Evolutionary conservation across 1,140 invertebrate genomes (phyloP).

Genomic region (Danaus plexippus): DNA sequence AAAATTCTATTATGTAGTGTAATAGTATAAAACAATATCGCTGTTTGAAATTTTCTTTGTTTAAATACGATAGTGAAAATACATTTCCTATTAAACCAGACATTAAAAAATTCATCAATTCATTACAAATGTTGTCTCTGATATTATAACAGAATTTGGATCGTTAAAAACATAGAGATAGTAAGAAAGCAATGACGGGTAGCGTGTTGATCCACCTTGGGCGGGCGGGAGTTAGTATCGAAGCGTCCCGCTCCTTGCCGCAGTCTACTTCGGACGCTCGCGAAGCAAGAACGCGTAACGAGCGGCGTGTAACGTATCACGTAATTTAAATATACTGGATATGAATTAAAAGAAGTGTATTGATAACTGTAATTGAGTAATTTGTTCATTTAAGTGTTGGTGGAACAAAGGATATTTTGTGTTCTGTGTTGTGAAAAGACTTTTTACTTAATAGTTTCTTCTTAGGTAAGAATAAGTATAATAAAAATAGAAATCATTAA

Average conservation of each 20-base stretch:
- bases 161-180: slow-evolving; percentile 25
- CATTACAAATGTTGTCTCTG: too few species aligned
- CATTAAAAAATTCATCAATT: too few species aligned
- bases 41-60: too few species aligned
- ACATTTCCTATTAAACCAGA: too few species aligned
- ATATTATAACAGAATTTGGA: slow-evolving; percentile 15
- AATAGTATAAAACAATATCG: too few species aligned
- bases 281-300: slow-evolving; percentile 9
- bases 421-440: slow-evolving; percentile 12
- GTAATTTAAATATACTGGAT: slow-evolving; percentile 15
- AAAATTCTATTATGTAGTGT: too few species aligned
- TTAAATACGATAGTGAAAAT: too few species aligned
- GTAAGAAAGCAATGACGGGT: slow-evolving; percentile 21
- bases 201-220: slow-evolving; percentile 23
- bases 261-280: slow-evolving; percentile 26
- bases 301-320: slow-evolving; percentile 7
- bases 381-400: slow-evolving; percentile 8
- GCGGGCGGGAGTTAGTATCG: slow-evolving; percentile 26
- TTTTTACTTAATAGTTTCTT: too few species aligned
- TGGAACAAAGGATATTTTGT: slow-evolving; percentile 6
- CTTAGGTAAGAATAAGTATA: too few species aligned
- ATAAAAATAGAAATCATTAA: too few species aligned
- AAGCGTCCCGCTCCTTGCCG: slow-evolving; percentile 28
- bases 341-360: slow-evolving; percentile 27
- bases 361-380: slow-evolving; percentile 8